Conservation (phyloP, 2,888 invertebrate species). For the Artemia sinica region DNA sequence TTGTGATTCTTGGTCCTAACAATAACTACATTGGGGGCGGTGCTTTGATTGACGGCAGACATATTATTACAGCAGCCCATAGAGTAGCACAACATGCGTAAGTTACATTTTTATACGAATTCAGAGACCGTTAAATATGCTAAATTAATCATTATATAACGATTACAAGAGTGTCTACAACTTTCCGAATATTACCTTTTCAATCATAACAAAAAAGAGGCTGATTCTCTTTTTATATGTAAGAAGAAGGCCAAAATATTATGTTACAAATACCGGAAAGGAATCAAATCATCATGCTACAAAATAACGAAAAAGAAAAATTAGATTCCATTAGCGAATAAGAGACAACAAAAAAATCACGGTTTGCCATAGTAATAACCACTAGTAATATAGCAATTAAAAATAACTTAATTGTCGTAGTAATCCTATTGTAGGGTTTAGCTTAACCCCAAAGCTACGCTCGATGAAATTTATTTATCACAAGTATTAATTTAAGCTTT, state of each 20-base stretch:
- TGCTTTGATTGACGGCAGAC: conserved; percentile 46
- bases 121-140: neutral
- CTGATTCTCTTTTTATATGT: too few species aligned
- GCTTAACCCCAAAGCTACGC: neutral
- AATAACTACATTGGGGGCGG: conserved; percentile 54
- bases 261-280: too few species aligned
- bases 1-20: conserved; percentile 39
- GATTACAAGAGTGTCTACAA: too few species aligned
- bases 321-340: too few species aligned
- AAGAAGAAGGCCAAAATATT: too few species aligned
- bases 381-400: neutral
- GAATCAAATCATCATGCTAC: too few species aligned
- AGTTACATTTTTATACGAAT: conserved; percentile 28
- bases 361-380: conserved; percentile 15
- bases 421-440: neutral
- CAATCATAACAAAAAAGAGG: too few species aligned
- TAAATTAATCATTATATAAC: too few species aligned
- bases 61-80: conserved; percentile 56
- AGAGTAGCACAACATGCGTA: conserved; percentile 43
- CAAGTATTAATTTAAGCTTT: too few species aligned
- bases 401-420: neutral
- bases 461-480: neutral
- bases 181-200: too few species aligned
- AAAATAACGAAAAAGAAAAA: too few species aligned
- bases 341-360: neutral